Conservation (phyloP, 2,797 vertebrate genomes). For the Dallia pectoralis region DNA sequence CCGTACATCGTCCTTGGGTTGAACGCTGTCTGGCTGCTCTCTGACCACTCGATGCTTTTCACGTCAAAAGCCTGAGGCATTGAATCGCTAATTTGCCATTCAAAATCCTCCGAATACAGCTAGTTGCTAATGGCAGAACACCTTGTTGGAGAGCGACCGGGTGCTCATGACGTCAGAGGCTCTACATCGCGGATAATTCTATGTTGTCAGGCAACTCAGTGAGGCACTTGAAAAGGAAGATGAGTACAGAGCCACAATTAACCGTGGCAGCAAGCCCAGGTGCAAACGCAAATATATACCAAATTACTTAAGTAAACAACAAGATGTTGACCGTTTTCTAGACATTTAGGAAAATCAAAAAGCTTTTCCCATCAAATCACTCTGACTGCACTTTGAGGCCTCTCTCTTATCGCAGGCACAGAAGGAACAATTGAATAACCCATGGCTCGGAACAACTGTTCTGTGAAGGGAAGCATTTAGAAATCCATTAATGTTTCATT, state of each 20-base stretch:
- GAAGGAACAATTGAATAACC: slow-evolving; percentile 15
- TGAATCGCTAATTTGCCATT: slow-evolving; percentile 48
- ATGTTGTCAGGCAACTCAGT: slow-evolving; percentile 36
- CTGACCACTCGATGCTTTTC: neutral
- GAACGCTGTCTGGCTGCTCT: neutral
- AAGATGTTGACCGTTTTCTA: neutral
- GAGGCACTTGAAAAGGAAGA: slow-evolving; percentile 9
- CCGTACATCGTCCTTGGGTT: neutral
- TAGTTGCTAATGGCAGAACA: slow-evolving; percentile 49
- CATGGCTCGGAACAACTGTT: neutral
- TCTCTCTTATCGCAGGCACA: slow-evolving; percentile 1
- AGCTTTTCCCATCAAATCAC: neutral
- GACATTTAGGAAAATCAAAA: neutral
- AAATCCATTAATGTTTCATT: slow-evolving; percentile 43
- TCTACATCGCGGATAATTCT: slow-evolving; percentile 58
- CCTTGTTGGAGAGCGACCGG: slow-evolving; percentile 49
- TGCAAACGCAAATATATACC: slow-evolving; percentile 53
- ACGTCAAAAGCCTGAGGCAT: slow-evolving; percentile 39
- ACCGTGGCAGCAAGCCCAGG: slow-evolving; percentile 56
- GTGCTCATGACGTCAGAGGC: neutral
- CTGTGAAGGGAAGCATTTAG: slow-evolving; percentile 28
- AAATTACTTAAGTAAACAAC: slow-evolving; percentile 28
- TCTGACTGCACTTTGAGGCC: neutral
- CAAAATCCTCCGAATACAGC: slow-evolving; percentile 51
- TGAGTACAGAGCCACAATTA: slow-evolving; percentile 42